Conservation (phyloP, 1,140 invertebrate species). For the Drosophila sp. region DNA sequence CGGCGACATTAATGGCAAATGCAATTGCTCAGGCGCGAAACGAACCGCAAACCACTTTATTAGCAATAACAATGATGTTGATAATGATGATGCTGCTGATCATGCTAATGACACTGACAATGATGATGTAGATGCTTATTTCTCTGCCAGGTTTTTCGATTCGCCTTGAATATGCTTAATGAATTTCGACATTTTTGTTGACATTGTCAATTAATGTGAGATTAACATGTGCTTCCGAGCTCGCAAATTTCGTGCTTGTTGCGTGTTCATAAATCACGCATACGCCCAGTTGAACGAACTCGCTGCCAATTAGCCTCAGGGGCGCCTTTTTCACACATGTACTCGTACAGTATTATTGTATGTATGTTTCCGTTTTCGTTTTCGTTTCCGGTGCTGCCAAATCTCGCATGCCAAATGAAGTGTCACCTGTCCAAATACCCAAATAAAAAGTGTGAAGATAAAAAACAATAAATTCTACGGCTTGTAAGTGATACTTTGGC, state of each 20-base stretch:
- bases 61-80: slow-evolving; percentile 40
- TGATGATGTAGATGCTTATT: slow-evolving; percentile 15
- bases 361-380: slow-evolving; percentile 23
- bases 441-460: slow-evolving; percentile 9
- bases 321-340: slow-evolving; percentile 19
- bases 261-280: slow-evolving; percentile 77
- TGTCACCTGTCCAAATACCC: slow-evolving; percentile 50
- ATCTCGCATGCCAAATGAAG: slow-evolving; percentile 73
- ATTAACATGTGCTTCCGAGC: slow-evolving; percentile 59
- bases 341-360: too few species aligned
- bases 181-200: slow-evolving; percentile 69
- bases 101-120: slow-evolving; percentile 3
- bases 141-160: slow-evolving; percentile 28
- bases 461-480: slow-evolving; percentile 14
- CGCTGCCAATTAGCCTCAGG: slow-evolving; percentile 63
- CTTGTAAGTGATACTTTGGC: slow-evolving; percentile 24
- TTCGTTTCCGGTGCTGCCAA: slow-evolving; percentile 63
- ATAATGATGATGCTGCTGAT: not conserved
- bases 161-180: slow-evolving; percentile 48
- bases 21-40: slow-evolving; percentile 73
- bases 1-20: slow-evolving; percentile 68
- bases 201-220: slow-evolving; percentile 78
- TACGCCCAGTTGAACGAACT: slow-evolving; percentile 77
- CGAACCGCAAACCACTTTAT: slow-evolving; percentile 72
- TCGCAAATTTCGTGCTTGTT: slow-evolving; percentile 9